These are phyloP conservation scores for Arnoldichthys spilopterus DNA, from an alignment of 2,797 vertebrate species.

Conservation along the genomic window DNA sequence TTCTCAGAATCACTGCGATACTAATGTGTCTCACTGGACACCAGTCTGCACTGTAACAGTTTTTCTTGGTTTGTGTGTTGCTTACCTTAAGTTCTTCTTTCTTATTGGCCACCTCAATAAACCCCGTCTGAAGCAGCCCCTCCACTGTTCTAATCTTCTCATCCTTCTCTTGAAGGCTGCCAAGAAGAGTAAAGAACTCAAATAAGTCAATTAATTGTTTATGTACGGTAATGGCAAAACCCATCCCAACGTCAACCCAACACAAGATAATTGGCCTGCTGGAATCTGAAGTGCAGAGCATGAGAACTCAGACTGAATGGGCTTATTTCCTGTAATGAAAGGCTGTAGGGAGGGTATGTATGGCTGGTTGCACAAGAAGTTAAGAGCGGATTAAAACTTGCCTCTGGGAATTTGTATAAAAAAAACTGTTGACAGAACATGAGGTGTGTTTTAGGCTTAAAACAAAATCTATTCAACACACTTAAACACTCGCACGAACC, in stretches of 20 bases:
- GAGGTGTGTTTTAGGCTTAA: background rate
- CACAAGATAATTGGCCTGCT: background rate
- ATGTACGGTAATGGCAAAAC: background rate
- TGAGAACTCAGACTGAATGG: background rate
- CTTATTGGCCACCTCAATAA: conserved; percentile 96
- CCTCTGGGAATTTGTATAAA: background rate
- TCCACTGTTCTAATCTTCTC: conserved; percentile 94
- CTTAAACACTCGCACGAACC: conserved; percentile 74
- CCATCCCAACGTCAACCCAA: conserved; percentile 10
- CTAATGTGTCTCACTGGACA: too few species aligned
- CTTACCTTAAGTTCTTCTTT: conserved; percentile 91
- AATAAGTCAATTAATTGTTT: background rate
- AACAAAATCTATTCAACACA: background rate
- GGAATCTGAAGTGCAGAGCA: background rate
- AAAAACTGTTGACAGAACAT: background rate
- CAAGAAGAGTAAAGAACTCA: background rate
- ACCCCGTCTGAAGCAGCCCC: conserved; percentile 88
- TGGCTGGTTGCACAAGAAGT: conserved; percentile 12
- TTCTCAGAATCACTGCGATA: too few species aligned
- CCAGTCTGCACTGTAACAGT: too few species aligned
- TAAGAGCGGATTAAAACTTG: background rate
- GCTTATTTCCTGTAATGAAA: background rate
- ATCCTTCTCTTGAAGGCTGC: conserved; percentile 88
- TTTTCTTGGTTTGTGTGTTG: background rate
- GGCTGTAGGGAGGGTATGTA: background rate